phyloP scores from a whole-genome alignment of 1,140 invertebrate species.

The Meloidogyne chitwoodi region DNA sequence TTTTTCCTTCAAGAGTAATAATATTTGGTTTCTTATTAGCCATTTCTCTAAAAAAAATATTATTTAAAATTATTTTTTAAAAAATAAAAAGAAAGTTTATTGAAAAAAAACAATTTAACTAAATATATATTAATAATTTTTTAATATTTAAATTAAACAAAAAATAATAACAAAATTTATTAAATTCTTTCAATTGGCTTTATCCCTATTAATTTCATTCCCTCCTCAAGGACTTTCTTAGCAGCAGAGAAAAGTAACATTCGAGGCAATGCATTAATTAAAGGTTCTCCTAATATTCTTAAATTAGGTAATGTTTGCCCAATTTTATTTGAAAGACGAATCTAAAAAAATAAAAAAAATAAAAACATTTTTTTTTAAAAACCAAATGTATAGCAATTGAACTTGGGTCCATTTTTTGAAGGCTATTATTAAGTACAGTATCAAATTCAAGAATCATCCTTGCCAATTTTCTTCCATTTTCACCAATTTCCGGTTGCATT shows the following conservation, averaged over 20 bases:
- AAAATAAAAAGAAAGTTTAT: not conserved
- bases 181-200: constrained; percentile 25
- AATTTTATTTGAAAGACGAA: constrained; percentile 22
- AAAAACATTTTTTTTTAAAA: not conserved
- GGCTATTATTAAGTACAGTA: constrained; percentile 1
- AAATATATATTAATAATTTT: not conserved
- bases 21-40: constrained; percentile 9
- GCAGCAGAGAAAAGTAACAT: constrained; percentile 34
- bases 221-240: constrained; percentile 36
- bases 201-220: constrained; percentile 31
- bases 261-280: constrained; percentile 25
- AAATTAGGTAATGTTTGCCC: constrained; percentile 22
- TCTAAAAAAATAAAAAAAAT: not conserved
- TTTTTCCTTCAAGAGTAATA: constrained; percentile 12
- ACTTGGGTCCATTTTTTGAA: constrained; percentile 19
- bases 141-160: not conserved
- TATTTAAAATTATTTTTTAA: not conserved
- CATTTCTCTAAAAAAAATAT: not conserved
- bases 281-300: constrained; percentile 31
- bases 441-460: constrained; percentile 21
- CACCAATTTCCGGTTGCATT: constrained; percentile 2
- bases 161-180: not conserved
- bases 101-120: not conserved
- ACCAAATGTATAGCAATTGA: constrained; percentile 14
- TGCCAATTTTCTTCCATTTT: constrained; percentile 4